Evolutionary conservation across 92 coral and sea anemone species (phyloP), one percentile per base, ranked within the genome.

Genomic region (Epizoanthus fatuus): DNA sequence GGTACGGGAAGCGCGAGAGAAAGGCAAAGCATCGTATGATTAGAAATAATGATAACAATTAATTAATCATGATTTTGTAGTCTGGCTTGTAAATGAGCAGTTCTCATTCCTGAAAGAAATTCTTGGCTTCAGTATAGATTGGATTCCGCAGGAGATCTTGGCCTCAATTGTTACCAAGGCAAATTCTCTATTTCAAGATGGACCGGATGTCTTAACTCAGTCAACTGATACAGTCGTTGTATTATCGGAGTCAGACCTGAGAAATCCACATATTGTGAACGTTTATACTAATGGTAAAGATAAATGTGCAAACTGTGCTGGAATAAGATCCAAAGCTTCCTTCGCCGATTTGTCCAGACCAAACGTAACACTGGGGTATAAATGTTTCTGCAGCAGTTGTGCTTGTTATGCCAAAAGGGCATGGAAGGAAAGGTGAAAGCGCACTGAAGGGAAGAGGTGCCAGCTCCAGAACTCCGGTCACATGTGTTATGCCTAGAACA

Each of bases 121-220:
- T 4, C 2, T 37, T 7, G 40, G 68, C 7, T 64, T 74, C n/a
- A 78, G 84, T n/a, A 25, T 83, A 40, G 85, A 88, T 42, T 83
- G 92, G 84, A 73, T 88, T 45, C 84, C 92, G 0, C 66, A 70
- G 29, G 88, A 88, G 65, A 79, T 83, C 19, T 65, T 88, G 80
- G 11, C 63, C 47, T 42, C 47, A 47, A 13, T 77, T 64, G 83
- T 58, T 57, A 22, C 71, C 7, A 81, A 87, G 75, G 86, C 75
- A 6, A 38, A 8, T 20, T 45, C 72, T 42, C 47, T 42, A 42
- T 42, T 42, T 42, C 47, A 42, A 42, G 47, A 42, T 42, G 47
- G 6, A 42, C 47, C 2, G 47, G 4, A 5, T 7, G 7, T 42
- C 47, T 42, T 42, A 42, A 42, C 47, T 4, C 47, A 42, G 47